Conservation (phyloP, 1,140 invertebrate species). For the Drosophila simulans region DNA sequence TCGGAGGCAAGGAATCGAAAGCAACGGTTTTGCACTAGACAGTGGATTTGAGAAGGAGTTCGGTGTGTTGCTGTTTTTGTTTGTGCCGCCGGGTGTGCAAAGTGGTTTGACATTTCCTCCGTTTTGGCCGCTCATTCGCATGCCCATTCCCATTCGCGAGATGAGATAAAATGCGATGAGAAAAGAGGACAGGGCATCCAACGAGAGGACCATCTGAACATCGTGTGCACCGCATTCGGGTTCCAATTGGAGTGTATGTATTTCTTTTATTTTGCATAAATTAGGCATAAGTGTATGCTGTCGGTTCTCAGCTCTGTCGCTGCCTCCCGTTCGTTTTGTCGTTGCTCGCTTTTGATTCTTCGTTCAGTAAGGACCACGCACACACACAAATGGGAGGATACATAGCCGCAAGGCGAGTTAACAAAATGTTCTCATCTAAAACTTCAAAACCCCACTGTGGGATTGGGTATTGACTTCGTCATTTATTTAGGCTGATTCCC, state of each 20-base stretch:
- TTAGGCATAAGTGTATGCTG: slow-evolving; percentile 80
- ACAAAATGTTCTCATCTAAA: slow-evolving; percentile 41
- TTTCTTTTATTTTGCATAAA: slow-evolving; percentile 83
- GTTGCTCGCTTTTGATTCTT: slow-evolving; percentile 62
- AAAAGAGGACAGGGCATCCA: neutral
- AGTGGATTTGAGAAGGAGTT: slow-evolving; percentile 8
- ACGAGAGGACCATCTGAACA: slow-evolving; percentile 34
- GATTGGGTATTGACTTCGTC: slow-evolving; percentile 56
- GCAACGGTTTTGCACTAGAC: slow-evolving; percentile 53
- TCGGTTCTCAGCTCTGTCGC: slow-evolving; percentile 32
- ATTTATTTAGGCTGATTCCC: slow-evolving; percentile 58
- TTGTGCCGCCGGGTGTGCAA: slow-evolving; percentile 61
- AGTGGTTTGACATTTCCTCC: slow-evolving; percentile 81
- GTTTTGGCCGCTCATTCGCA: slow-evolving; percentile 74
- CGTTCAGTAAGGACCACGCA: slow-evolving; percentile 50
- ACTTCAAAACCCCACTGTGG: slow-evolving; percentile 12
- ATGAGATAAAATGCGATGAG: slow-evolving; percentile 13
- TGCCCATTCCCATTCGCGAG: slow-evolving; percentile 25
- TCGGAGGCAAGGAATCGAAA: slow-evolving; percentile 34
- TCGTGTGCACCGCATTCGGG: slow-evolving; percentile 70
- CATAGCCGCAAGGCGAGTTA: slow-evolving; percentile 27
- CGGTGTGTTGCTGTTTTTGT: slow-evolving; percentile 47
- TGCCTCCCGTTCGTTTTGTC: slow-evolving; percentile 43
- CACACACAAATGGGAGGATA: slow-evolving; percentile 29
- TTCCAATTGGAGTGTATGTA: slow-evolving; percentile 74